Conservation (phyloP, 2,888 invertebrate genomes). For the Polydrusus pterygomalis region DNA sequence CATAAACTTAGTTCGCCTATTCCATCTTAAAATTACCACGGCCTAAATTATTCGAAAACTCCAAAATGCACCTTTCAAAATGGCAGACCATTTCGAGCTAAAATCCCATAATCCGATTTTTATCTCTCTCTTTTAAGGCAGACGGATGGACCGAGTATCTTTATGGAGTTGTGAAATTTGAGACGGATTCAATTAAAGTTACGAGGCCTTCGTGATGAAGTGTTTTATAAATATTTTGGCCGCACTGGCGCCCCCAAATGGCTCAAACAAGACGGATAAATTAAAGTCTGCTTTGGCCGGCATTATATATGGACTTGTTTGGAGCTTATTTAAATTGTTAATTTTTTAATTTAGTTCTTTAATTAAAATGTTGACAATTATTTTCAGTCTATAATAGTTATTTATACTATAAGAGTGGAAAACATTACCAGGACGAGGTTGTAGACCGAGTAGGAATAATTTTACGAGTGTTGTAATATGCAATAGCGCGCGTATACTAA, state of each 20-base stretch:
- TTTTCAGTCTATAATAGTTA: neutral
- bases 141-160: constrained; percentile 27
- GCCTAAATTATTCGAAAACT: neutral
- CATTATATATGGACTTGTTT: constrained; percentile 9
- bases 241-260: constrained; percentile 5
- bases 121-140: constrained; percentile 23
- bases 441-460: no score
- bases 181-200: constrained; percentile 37
- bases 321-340: constrained; percentile 19
- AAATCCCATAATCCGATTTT: constrained; percentile 28
- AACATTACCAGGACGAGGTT: no score
- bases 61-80: constrained; percentile 14
- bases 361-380: neutral
- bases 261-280: constrained; percentile 25
- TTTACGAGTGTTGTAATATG: no score
- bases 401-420: no score
- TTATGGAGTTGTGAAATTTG: constrained; percentile 29
- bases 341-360: constrained; percentile 24
- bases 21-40: neutral
- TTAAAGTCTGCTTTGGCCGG: constrained; percentile 22
- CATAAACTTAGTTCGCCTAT: no score
- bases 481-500: no score
- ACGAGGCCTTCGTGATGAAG: constrained; percentile 28
- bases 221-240: constrained; percentile 32
- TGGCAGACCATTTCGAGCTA: neutral